These are phyloP conservation scores for Heterodera filipjevi DNA, from an alignment of 2,888 invertebrate species.

Conservation along the genomic window DNA sequence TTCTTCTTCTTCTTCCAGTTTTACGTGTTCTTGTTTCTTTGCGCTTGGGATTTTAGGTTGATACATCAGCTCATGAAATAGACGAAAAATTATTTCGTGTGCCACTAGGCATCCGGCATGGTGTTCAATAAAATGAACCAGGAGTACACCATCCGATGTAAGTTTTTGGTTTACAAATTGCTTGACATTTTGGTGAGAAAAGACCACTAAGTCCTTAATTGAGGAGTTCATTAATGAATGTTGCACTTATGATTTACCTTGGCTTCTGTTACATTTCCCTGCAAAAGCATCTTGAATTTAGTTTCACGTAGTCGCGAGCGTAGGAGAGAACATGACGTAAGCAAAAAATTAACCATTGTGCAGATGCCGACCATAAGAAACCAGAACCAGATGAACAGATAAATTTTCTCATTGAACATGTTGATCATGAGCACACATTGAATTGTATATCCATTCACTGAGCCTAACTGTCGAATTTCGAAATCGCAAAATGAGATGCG, in stretches of 20 bases:
- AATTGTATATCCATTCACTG: constrained; percentile 61
- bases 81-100: constrained; percentile 50
- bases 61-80: constrained; percentile 52
- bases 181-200: too few species aligned
- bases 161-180: too few species aligned
- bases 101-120: constrained; percentile 64
- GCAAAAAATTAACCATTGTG: constrained; percentile 67
- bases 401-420: constrained; percentile 64
- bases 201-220: too few species aligned
- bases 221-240: too few species aligned
- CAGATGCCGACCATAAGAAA: constrained; percentile 66
- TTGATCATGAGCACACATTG: constrained; percentile 62
- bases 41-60: too few species aligned
- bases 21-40: too few species aligned
- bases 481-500: constrained; percentile 56
- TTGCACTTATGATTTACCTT: too few species aligned
- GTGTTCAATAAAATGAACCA: constrained; percentile 62
- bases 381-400: constrained; percentile 65
- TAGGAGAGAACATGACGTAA: constrained; percentile 65
- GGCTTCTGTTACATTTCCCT: too few species aligned
- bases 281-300: too few species aligned
- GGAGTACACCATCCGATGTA: constrained; percentile 60
- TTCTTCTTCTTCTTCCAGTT: neutral
- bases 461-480: constrained; percentile 65
- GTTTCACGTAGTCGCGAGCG: constrained; percentile 43